phyloP scores from a whole-genome alignment of 2,888 invertebrate species.

The Spodoptera picta region DNA sequence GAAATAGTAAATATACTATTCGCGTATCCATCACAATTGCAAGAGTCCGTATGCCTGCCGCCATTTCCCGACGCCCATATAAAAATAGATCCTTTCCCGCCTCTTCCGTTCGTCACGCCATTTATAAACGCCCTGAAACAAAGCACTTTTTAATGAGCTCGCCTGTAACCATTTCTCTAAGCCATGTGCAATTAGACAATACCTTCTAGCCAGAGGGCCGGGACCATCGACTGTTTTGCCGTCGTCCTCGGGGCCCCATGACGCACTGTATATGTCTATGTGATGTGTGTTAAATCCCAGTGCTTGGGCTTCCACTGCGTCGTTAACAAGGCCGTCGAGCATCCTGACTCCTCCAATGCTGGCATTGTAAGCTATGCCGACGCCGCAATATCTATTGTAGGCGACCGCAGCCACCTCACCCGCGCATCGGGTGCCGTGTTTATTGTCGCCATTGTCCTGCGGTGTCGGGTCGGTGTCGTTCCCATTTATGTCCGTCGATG shows the following conservation, averaged over 20 bases:
- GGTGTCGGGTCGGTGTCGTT: constrained; percentile 99
- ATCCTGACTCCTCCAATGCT: constrained; percentile 98
- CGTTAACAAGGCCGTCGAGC: constrained; percentile 99
- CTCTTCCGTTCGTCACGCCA: constrained; percentile 96
- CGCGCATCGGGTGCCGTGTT: constrained; percentile 99
- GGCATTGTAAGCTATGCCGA: constrained; percentile 99
- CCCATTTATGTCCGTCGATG: constrained; percentile 99
- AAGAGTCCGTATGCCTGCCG: constrained; percentile 97
- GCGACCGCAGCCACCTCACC: constrained; percentile 99
- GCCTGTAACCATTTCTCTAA: constrained; percentile 58
- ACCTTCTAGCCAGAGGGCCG: constrained; percentile 94
- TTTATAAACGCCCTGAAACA: constrained; percentile 95
- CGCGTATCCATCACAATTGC: constrained; percentile 99
- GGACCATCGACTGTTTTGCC: constrained; percentile 99
- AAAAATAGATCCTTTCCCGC: constrained; percentile 98
- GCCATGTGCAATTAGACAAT: constrained; percentile 70
- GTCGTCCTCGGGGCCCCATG: constrained; percentile 99
- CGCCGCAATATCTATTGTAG: constrained; percentile 98
- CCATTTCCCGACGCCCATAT: constrained; percentile 99
- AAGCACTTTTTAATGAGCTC: constrained; percentile 79
- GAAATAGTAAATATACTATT: constrained; percentile 99
- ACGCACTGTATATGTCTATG: constrained; percentile 98
- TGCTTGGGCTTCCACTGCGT: constrained; percentile 97
- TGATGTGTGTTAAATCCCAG: constrained; percentile 97
- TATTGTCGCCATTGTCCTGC: constrained; percentile 99